Base-by-base conservation (phyloP, 2,888 invertebrate species). In the Amphipyra berbera region DNA sequence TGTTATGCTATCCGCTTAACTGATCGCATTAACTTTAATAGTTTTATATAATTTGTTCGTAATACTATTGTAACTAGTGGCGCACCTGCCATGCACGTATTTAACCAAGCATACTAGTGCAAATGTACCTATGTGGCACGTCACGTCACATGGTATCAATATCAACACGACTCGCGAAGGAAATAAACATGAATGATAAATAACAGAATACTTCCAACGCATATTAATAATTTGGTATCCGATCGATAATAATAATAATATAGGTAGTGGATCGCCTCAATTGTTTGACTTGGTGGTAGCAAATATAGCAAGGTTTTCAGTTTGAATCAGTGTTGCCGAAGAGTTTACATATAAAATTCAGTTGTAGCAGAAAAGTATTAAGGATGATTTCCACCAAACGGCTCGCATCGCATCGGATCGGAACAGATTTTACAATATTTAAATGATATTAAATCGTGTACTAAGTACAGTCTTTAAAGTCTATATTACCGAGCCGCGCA, bases 171-270 rank as follows among this genome's bases (percentile, higher is more conserved):
- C 64, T 55, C 15, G 38, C 15, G 53, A 53, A 71, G 71, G 52
- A 69, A 69, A 61, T 49, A 53, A 66, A 66, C 59, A 55, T 45
- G 45, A 52, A 61, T 61, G 66, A 71, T 53, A 56, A 48, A 65
- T 56, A 53, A 10, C 33, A 65, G 15, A 38, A 60, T 33, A 50
- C 21, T 54, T 55, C 65, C 37, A n/a, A 69, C 27, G 38, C 48
- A 41, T 48, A 13, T 49, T 53, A 54, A 53, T 63, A 53, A 53
- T 38, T 54, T 54, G 58, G 38, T 10, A 48, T 1, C 30, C n/a
- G 46, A 65, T 64, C 71, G 42, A 65, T 68, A 64, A 37, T 47
- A 38, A 55, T 37, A 4, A 9, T 47, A 21, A 12, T n/a, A n/a
- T n/a, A n/a, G n/a, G n/a, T n/a, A 7, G 27, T 47, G 13, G 49